Percentiles rank a stretch among this genome's conserved stretches.
Conservation (phyloP, 2,888 invertebrate genomes). For the Lithophane ornitopus region DNA sequence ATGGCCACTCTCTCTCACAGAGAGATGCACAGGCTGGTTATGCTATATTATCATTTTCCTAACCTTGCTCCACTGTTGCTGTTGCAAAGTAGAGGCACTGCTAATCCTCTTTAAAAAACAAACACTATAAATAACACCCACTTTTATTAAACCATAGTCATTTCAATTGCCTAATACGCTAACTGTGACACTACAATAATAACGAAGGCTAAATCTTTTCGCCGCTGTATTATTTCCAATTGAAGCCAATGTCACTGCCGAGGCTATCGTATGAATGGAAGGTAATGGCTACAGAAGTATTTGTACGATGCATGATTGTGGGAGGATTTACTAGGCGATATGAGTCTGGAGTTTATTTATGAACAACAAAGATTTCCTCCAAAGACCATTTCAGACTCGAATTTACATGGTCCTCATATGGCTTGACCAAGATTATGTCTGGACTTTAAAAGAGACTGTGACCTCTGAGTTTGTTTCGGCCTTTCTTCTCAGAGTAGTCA, state of each 20-base stretch:
- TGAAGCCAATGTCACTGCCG: conserved; percentile 77
- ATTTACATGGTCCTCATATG: too few relatives aligned
- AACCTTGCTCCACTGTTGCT: conserved; percentile 1
- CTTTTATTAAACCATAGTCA: conserved; percentile 27
- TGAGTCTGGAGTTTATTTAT: background rate
- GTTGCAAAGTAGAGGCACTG: background rate
- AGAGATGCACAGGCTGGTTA: too few relatives aligned
- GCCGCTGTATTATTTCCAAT: conserved; percentile 71
- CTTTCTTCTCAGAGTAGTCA: too few relatives aligned
- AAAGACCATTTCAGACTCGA: too few relatives aligned
- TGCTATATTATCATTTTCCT: background rate
- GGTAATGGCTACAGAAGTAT: conserved; percentile 55
- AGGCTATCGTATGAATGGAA: conserved; percentile 66
- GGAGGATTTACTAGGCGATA: conserved; percentile 28
- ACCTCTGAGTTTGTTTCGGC: too few relatives aligned
- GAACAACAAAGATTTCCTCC: too few relatives aligned
- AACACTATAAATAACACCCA: conserved; percentile 33
- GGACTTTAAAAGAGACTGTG: too few relatives aligned
- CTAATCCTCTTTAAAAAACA: conserved; percentile 29
- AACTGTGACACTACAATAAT: conserved; percentile 39
- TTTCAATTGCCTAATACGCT: conserved; percentile 72
- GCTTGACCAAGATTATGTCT: too few relatives aligned
- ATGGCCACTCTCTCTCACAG: too few relatives aligned
- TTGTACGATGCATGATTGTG: conserved; percentile 29
- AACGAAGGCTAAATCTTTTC: conserved; percentile 74